These are phyloP conservation scores for Bruchidius siliquastri DNA, from an alignment of 2,888 invertebrate species.

Conservation along the genomic window DNA sequence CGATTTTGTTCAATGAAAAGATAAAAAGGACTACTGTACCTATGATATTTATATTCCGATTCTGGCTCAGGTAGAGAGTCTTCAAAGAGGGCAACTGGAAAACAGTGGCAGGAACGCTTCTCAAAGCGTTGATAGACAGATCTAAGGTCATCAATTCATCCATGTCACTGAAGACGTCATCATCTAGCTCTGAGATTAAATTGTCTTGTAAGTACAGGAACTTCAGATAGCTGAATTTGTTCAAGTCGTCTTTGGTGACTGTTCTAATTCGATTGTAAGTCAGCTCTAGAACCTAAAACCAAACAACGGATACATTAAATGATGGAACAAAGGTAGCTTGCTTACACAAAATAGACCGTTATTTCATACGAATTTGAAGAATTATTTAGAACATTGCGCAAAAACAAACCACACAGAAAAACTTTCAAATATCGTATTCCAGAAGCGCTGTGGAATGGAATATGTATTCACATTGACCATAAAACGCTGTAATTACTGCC, in stretches of 20 bases:
- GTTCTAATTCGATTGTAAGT: conserved; percentile 40
- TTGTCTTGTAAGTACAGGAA: conserved; percentile 44
- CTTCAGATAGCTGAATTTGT: conserved; percentile 33
- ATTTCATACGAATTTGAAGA: no score
- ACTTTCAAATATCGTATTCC: no score
- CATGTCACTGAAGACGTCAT: conserved; percentile 34
- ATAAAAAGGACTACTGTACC: no score
- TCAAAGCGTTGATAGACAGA: conserved; percentile 36
- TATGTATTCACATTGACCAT: no score
- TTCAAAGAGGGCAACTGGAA: conserved; percentile 40
- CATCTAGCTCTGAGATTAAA: conserved; percentile 34
- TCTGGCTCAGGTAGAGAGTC: conserved; percentile 39
- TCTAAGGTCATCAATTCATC: conserved; percentile 35
- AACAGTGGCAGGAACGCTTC: conserved; percentile 34
- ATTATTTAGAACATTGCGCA: no score
- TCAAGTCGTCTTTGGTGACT: conserved; percentile 34
- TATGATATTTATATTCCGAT: conserved; percentile 39
- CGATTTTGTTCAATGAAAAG: no score
- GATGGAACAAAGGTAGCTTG: no score
- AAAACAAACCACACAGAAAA: no score
- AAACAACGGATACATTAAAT: conserved; percentile 1
- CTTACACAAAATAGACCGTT: no score
- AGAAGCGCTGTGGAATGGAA: no score
- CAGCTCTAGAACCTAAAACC: conserved; percentile 38
- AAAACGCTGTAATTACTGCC: no score